Evolutionary conservation across 1,140 invertebrate species (phyloP), one percentile per base, ranked within the genome.

Genomic region (Magallana angulata): DNA sequence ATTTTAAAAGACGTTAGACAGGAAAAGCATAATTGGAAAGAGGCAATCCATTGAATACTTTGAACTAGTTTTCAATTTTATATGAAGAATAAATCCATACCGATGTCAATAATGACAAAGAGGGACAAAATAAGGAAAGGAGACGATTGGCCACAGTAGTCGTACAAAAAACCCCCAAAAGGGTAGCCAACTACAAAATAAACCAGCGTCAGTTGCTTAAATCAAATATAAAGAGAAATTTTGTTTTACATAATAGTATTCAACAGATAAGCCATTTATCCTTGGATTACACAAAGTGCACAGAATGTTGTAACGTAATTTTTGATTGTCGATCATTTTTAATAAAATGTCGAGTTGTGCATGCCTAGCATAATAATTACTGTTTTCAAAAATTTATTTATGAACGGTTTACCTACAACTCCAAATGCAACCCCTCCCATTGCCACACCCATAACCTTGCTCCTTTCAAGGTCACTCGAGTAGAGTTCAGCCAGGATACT

Each of bases 381-480:
- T 48, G 36, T 48, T 48, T 48, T 48, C 5, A 3, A 3, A 48
- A 48, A 48, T 48, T 2, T 4, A 48, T 0, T 48, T 1, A 48
- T 48, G 2, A 4, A 48, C 36, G 2, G 4, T 89, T 91, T 92
- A 96, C 95, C 91, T 3, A 99, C 96, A 0, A 99, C 98, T 1
- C 99, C 99, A 1, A 99, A 95, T 0, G 98, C 98, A 56, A 99
- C 94, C 4, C 98, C 98, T 18, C 98, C 98, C 11, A 99, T 95
- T 0, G 98, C 98, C 48, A 99, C 97, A 0, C 98, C 98, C 98
- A 99, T 99, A 0, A 98, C 98, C 94, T 98, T 98, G 24, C 99
- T 98, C 87, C 98, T 96, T 94, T 99, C 98, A 90, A 97, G 97
- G 94, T 99, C 98, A 90, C 99, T 97, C 3, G 97, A 97, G 95